Evolutionary conservation across 1,140 invertebrate genomes (phyloP), one percentile per base, ranked within the genome.

Genomic region (Drosophila bocki): DNA sequence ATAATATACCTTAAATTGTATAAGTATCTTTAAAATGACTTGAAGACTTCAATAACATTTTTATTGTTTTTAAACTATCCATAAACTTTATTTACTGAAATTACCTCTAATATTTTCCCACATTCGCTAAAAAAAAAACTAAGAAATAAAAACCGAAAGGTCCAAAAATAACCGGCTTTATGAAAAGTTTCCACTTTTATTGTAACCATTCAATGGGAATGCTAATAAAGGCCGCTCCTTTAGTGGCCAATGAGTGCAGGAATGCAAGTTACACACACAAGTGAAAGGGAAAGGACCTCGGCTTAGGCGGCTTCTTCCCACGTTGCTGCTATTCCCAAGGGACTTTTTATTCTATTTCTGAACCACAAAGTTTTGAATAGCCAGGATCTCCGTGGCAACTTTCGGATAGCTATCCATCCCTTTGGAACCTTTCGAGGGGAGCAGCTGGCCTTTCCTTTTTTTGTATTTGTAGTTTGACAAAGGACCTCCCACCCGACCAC

Each of bases 361-460:
- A 26, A 42, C 69, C 69, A 72, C 65, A 29, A 58, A 68, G n/a
- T 54, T 64, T 72, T 72, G 29, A 72, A 71, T 42, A n/a, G 35
- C 44, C 42, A 12, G 61, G 44, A 72, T 72, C 69, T 19, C 69
- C 69, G 44, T 72, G 69, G 69, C 69, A 72, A 72, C 69, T 72
- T 72, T 72, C 5, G 37, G 67, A 51, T 51, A 22, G 37, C 19
- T 35, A 59, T 50, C 67, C 69, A 33, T 59, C 68, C 48, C 68
- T 48, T 39, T 47, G 65, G 29, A 32, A 58, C 69, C 53, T 71
- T 77, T 76, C 39, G 7, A 56, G 39, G 33, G 56, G 44, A 77
- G 56, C 74, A 61, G 63, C 63, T 78, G 75, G 37, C 26, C 50
- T 15, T 9, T 3, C 22, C 22, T 32, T 9, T 19, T 39, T 26